Conservation (phyloP, 1,140 invertebrate genomes). For the Drosophila lacertosa region DNA sequence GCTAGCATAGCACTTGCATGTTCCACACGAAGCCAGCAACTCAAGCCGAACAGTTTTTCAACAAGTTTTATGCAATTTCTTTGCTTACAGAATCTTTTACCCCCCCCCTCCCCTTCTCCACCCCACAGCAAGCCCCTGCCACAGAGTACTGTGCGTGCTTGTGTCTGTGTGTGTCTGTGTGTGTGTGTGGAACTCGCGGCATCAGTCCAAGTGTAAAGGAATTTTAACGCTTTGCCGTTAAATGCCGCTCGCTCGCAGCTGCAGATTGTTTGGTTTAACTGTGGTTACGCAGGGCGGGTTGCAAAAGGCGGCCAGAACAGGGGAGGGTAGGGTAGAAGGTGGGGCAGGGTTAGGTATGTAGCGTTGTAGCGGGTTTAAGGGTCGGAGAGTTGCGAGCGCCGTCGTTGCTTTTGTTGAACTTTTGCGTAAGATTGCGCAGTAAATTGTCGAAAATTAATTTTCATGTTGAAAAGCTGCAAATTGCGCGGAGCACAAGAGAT, state of each 20-base stretch:
- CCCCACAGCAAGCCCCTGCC: slow-evolving; percentile 4
- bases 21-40: slow-evolving; percentile 4
- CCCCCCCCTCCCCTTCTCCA: neutral
- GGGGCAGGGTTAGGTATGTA: neutral
- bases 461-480: slow-evolving; percentile 81
- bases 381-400: slow-evolving; percentile 40
- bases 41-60: slow-evolving; percentile 70
- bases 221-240: slow-evolving; percentile 75
- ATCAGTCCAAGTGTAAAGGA: slow-evolving; percentile 76
- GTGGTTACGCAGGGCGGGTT: slow-evolving; percentile 22
- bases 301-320: neutral
- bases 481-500: slow-evolving; percentile 47
- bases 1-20: slow-evolving; percentile 41
- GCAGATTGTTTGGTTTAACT: slow-evolving; percentile 76
- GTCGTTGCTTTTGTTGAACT: slow-evolving; percentile 76
- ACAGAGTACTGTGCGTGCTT: neutral
- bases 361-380: slow-evolving; percentile 22
- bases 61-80: slow-evolving; percentile 67
- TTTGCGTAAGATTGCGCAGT: slow-evolving; percentile 82
- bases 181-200: slow-evolving; percentile 34
- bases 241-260: slow-evolving; percentile 55
- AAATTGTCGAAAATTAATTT: slow-evolving; percentile 83
- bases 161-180: slow-evolving; percentile 12
- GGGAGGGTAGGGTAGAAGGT: too few species aligned
- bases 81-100: neutral